These are phyloP conservation scores for Lacanobia wlatinum DNA, from an alignment of 2,888 invertebrate genomes.

Conservation along the genomic window DNA sequence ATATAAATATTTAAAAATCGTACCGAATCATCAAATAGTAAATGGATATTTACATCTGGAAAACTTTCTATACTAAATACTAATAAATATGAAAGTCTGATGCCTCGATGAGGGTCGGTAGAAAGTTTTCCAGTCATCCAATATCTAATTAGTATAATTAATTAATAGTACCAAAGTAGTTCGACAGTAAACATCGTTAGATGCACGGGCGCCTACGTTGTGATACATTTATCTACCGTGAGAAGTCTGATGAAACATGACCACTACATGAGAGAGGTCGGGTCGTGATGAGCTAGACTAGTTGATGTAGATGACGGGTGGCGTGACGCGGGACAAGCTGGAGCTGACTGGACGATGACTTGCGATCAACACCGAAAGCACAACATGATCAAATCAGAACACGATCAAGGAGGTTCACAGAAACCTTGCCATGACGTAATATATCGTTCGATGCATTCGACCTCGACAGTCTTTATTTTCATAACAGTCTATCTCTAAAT, in stretches of 20 bases:
- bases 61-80: constrained; percentile 86
- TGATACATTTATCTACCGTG: constrained; percentile 91
- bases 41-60: constrained; percentile 81
- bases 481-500: constrained; percentile 85
- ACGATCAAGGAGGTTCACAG: constrained; percentile 78
- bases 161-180: constrained; percentile 76
- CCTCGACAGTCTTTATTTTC: constrained; percentile 87
- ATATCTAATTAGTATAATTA: constrained; percentile 63
- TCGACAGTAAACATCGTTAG: constrained; percentile 77
- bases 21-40: constrained; percentile 76
- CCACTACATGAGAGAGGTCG: constrained; percentile 87
- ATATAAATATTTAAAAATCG: constrained; percentile 78
- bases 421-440: constrained; percentile 78
- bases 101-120: constrained; percentile 77
- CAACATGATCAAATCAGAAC: constrained; percentile 85
- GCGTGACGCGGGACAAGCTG: constrained; percentile 85
- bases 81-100: constrained; percentile 77
- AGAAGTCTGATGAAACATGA: constrained; percentile 85
- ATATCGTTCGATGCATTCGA: constrained; percentile 86
- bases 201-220: constrained; percentile 90
- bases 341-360: constrained; percentile 84
- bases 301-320: constrained; percentile 80
- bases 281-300: constrained; percentile 83
- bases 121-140: constrained; percentile 87
- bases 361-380: constrained; percentile 89